These are phyloP conservation scores for Manis pentadactyla DNA, from an alignment of 2,797 vertebrate species.

Conservation along the genomic window DNA sequence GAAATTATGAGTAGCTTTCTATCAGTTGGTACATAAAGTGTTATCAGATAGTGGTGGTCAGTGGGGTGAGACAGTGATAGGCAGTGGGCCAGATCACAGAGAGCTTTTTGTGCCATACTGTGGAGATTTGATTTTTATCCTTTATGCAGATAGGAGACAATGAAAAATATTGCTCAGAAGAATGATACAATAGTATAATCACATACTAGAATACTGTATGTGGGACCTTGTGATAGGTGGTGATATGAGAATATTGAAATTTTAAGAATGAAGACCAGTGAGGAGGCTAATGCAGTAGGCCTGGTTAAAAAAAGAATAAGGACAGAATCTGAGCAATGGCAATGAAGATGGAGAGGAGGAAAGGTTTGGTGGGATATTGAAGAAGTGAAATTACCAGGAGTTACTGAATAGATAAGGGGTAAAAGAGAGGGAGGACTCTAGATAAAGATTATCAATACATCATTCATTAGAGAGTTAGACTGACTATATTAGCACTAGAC, in stretches of 20 bases:
- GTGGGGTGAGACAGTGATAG: background rate
- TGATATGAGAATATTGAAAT: background rate
- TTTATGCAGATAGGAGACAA: background rate
- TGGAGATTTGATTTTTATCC: conserved; percentile 46
- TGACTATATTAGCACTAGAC: background rate
- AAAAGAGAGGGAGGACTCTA: background rate
- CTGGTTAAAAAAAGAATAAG: background rate
- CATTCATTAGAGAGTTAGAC: background rate
- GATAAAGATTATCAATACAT: too few species aligned
- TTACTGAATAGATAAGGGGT: background rate
- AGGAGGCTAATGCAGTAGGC: background rate
- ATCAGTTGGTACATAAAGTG: background rate
- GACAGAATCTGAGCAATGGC: background rate
- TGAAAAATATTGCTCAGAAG: conserved; percentile 20
- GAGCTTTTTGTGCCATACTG: background rate
- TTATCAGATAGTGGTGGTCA: conserved; percentile 32
- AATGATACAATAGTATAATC: background rate
- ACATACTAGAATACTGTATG: background rate
- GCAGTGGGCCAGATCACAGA: background rate
- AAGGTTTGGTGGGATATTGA: background rate
- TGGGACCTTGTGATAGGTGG: background rate
- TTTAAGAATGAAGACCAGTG: background rate
- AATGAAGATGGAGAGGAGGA: background rate
- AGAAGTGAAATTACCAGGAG: background rate
- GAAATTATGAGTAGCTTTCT: conserved; percentile 51